Evolutionary conservation across 1,140 invertebrate species (phyloP).

Genomic region (Mycetomoellerius zeteki): DNA sequence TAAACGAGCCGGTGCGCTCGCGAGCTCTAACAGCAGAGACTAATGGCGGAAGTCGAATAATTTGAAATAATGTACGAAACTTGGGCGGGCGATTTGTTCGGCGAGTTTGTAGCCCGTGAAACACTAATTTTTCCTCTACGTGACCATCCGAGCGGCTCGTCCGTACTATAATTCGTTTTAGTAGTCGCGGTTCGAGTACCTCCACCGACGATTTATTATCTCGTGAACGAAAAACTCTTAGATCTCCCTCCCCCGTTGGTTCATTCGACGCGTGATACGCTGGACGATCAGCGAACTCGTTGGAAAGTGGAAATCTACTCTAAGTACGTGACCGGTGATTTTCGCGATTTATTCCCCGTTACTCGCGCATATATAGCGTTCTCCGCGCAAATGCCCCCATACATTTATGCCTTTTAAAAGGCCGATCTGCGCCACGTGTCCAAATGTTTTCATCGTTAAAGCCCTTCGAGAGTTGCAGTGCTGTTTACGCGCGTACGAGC

Average conservation of each 20-base stretch:
- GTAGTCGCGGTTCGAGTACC: conserved; percentile 51
- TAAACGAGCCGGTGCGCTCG: conserved; percentile 45
- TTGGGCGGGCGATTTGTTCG: conserved; percentile 58
- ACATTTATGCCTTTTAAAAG: conserved; percentile 23
- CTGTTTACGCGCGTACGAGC: background rate
- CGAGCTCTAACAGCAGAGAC: conserved; percentile 40
- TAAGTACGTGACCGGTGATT: conserved; percentile 58
- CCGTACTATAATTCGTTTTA: conserved; percentile 60
- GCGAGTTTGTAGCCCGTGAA: conserved; percentile 47
- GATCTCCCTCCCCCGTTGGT: background rate
- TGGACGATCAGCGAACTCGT: conserved; percentile 40
- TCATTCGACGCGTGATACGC: conserved; percentile 43
- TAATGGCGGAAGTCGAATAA: conserved; percentile 59
- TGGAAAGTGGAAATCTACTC: conserved; percentile 50
- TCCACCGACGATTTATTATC: conserved; percentile 46
- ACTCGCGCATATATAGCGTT: conserved; percentile 26
- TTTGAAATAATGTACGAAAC: conserved; percentile 64
- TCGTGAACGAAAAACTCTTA: conserved; percentile 48
- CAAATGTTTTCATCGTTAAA: conserved; percentile 57
- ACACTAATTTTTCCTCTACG: conserved; percentile 64
- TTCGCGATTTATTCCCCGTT: conserved; percentile 47
- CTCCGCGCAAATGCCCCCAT: background rate
- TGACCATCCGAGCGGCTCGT: conserved; percentile 47
- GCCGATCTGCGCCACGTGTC: conserved; percentile 1
- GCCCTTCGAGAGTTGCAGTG: background rate